Percentiles rank a stretch among this genome's conserved stretches.
These are phyloP conservation scores for Zosterops lateralis DNA, from an alignment of 2,113 vertebrate species.

Conservation along the genomic window DNA sequence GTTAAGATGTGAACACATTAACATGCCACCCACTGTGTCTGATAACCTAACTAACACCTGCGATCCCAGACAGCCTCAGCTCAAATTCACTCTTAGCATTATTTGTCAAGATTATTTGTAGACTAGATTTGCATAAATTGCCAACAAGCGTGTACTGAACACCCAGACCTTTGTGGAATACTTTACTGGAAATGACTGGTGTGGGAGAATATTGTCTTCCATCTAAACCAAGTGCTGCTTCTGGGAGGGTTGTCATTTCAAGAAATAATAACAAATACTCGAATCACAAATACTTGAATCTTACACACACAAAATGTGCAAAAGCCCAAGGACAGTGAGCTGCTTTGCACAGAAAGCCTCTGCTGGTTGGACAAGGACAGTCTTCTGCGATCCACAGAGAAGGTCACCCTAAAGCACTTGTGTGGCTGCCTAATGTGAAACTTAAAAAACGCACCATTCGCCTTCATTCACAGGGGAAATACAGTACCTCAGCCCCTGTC, in stretches of 20 bases:
- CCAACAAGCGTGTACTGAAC: neutral
- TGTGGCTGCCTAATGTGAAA: neutral
- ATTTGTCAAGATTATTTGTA: constrained; percentile 30
- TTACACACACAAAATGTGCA: neutral
- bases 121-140: constrained; percentile 41
- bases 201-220: neutral
- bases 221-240: neutral
- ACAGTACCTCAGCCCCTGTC: neutral
- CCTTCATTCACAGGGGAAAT: constrained; percentile 25
- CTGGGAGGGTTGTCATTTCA: neutral
- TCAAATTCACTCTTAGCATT: constrained; percentile 14
- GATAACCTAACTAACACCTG: constrained; percentile 50
- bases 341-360: neutral
- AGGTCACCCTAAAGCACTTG: neutral
- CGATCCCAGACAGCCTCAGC: constrained; percentile 31
- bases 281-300: neutral
- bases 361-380: neutral
- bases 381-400: neutral
- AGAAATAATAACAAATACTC: neutral
- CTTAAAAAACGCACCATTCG: neutral
- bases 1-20: constrained; percentile 39
- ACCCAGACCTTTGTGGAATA: neutral
- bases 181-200: neutral
- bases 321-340: neutral
- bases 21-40: constrained; percentile 52